A percentile compares a stretch with the other conserved stretches of the same genome.
Conservation (phyloP, 2,888 invertebrate genomes). For the Drosophila mettleri region DNA sequence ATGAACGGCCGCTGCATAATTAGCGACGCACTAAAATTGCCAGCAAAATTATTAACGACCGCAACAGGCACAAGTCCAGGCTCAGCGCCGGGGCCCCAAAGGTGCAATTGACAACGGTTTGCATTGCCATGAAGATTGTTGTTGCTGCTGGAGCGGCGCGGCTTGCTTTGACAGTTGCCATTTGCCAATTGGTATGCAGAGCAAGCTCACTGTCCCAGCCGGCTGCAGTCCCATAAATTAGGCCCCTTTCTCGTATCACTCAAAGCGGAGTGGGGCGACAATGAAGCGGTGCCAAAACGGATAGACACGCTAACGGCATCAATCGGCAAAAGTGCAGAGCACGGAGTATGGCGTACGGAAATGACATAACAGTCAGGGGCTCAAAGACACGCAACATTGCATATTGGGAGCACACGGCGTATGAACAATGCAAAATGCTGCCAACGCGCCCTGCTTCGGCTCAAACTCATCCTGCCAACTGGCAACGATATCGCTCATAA, state of each 20-base stretch:
- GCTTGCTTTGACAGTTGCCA: slow-evolving; percentile 68
- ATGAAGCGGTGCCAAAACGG: slow-evolving; percentile 37
- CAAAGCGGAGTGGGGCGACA: slow-evolving; percentile 26
- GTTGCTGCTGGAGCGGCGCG: slow-evolving; percentile 7
- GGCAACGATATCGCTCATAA: slow-evolving; percentile 73
- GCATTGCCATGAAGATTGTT: slow-evolving; percentile 46
- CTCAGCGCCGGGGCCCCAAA: background rate
- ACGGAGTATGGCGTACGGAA: slow-evolving; percentile 45
- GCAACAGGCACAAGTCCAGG: slow-evolving; percentile 11
- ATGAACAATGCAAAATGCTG: slow-evolving; percentile 70
- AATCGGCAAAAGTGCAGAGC: slow-evolving; percentile 64
- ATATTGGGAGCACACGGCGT: slow-evolving; percentile 75
- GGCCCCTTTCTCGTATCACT: slow-evolving; percentile 48
- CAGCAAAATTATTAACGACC: slow-evolving; percentile 51
- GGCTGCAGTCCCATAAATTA: slow-evolving; percentile 59
- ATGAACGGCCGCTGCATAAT: slow-evolving; percentile 65
- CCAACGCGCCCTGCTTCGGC: slow-evolving; percentile 35
- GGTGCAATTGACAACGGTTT: slow-evolving; percentile 49
- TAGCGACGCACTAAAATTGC: slow-evolving; percentile 53
- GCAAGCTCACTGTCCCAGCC: slow-evolving; percentile 19
- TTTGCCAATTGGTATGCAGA: slow-evolving; percentile 59
- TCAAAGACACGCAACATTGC: slow-evolving; percentile 77
- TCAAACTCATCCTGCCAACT: slow-evolving; percentile 30
- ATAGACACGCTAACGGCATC: slow-evolving; percentile 70
- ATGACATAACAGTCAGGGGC: slow-evolving; percentile 47